Percentiles rank a stretch among this genome's conserved stretches.
Conservation (phyloP, 1,140 invertebrate genomes). For the Trissolcus basalis region DNA sequence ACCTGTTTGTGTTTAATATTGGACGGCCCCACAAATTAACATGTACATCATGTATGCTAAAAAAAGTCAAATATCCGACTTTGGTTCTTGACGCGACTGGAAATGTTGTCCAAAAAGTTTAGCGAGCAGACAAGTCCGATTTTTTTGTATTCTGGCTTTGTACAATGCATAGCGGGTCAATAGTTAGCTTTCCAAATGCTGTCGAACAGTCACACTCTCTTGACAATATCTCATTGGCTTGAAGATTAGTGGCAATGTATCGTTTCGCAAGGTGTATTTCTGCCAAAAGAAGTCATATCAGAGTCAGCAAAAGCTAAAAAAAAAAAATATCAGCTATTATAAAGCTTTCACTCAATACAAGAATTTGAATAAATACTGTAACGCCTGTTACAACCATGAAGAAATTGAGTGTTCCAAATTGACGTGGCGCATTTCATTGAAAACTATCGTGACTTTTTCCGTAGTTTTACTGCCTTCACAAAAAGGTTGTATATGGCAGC, state of each 20-base stretch:
- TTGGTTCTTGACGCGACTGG: constrained; percentile 21
- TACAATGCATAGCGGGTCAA: neutral
- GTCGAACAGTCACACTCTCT: constrained; percentile 8
- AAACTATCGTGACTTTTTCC: constrained; percentile 7
- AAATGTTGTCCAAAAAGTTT: constrained; percentile 1
- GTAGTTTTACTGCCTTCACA: neutral
- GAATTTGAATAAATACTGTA: constrained; percentile 23
- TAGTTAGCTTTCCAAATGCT: constrained; percentile 22
- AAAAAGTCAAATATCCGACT: neutral
- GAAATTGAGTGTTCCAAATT: constrained; percentile 24
- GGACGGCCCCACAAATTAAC: constrained; percentile 4
- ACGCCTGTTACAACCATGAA: constrained; percentile 11
- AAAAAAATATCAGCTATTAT: constrained; percentile 12
- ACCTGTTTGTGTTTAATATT: constrained; percentile 13
- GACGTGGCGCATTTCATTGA: constrained; percentile 41
- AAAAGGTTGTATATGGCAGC: constrained; percentile 31
- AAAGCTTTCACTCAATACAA: constrained; percentile 14
- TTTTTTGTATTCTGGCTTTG: constrained; percentile 14
- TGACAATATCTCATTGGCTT: constrained; percentile 12
- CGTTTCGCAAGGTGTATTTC: neutral
- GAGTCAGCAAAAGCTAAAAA: constrained; percentile 14
- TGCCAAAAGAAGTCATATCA: constrained; percentile 18
- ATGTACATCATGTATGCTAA: neutral
- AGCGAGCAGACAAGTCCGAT: constrained; percentile 1
- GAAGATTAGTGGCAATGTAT: constrained; percentile 6